phyloP scores from a whole-genome alignment of 2,113 vertebrate genomes.

The Naja naja region DNA sequence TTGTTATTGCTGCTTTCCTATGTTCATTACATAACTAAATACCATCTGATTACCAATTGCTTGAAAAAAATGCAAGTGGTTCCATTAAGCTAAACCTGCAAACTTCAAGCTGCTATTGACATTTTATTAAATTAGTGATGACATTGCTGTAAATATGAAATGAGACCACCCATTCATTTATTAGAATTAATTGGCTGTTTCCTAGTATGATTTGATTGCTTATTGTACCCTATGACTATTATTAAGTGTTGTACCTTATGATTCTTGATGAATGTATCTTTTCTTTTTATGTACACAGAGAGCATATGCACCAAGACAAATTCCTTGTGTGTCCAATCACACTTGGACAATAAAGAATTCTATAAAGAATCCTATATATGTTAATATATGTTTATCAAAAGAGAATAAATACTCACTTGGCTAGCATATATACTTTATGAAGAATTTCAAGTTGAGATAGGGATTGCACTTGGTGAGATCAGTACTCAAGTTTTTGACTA shows the following conservation, averaged over 20 bases:
- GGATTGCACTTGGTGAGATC: not conserved
- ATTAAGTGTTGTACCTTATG: too few species aligned
- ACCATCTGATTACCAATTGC: not conserved
- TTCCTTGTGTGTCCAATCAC: too few species aligned
- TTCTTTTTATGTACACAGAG: too few species aligned
- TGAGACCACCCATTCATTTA: not conserved
- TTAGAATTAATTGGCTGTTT: too few species aligned
- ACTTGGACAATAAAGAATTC: too few species aligned
- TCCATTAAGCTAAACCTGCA: not conserved
- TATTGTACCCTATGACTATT: too few species aligned
- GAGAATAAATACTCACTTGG: not conserved
- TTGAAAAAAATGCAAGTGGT: not conserved
- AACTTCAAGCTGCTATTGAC: not conserved
- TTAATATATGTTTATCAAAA: not conserved
- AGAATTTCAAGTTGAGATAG: not conserved
- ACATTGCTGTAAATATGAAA: not conserved
- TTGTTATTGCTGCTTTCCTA: not conserved
- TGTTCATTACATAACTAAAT: not conserved
- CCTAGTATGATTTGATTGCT: too few species aligned
- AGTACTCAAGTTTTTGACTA: not conserved
- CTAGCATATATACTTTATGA: not conserved
- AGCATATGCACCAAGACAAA: too few species aligned
- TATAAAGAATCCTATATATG: too few species aligned
- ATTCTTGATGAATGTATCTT: too few species aligned
- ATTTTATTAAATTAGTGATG: not conserved